Base-by-base conservation (phyloP, 2,888 invertebrate species). In the Scaptomyza tumidula region DNA sequence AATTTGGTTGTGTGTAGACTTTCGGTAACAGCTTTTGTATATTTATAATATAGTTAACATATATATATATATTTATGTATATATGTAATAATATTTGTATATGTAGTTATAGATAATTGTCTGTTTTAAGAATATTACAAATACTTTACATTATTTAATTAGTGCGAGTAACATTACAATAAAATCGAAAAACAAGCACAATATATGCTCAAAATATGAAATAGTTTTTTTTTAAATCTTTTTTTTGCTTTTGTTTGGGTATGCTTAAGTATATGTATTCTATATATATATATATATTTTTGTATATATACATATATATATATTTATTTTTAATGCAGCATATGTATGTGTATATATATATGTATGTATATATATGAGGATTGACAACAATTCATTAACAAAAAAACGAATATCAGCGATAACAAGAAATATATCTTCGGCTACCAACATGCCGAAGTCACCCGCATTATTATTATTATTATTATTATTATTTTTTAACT, bases 101-200 rank as follows among this genome's bases (percentile, higher is more conserved):
- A 70, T 70, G 66, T 73, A 64, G 63, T 54, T 78, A 81, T 63
- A 67, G 66, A 70, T 75, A 81, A 70, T 76, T 70, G 61, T 67
- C 62, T 77, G 44, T 63, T 59, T 55, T 64, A 70, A 62, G 75
- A 62, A 62, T 80, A 67, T 75, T 70, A 75, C 78, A 75, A 75
- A 77, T 75, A 78, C 69, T 72, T 78, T 72, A 78, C 79, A 76
- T 69, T 79, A 75, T 63, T 80, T 77, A 85, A 88, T 86, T 69
- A 85, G 88, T 85, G 86, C 86, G 86, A 82, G 80, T 79, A 87
- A 82, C 86, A 82, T 76, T 83, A 83, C 75, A 86, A 72, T 73
- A 83, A 80, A 86, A 86, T 84, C 82, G 83, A 86, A 73, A 71
- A 74, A 78, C 74, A 81, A 76, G 82, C 82, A 76, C 65, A 78